Base-by-base conservation (phyloP, 2,797 vertebrate species). In the Eulemur mongoz region DNA sequence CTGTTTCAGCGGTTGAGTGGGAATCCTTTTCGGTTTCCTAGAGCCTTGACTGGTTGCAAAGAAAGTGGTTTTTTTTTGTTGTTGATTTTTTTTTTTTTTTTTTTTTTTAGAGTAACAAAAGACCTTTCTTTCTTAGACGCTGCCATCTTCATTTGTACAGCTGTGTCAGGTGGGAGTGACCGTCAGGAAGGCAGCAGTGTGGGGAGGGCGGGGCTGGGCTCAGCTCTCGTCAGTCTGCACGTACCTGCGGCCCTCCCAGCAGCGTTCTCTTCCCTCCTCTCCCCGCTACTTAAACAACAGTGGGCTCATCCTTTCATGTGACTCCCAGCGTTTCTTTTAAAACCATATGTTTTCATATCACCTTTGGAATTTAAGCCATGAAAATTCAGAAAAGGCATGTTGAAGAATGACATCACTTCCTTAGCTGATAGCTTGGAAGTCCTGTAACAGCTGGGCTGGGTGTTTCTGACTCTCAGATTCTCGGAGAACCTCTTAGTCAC, bases 211-310 rank as follows among this genome's bases (percentile, higher is more conserved):
- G 52, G 57, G 57, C 57, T 25, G 23, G 22, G 57, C 23, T 59
- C 57, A 5, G 57, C 23, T 12, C 57, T 2, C 1, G 1, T 12
- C 57, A 5, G 57, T 59, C 61, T 63, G 7, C 17, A 35, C 32
- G 1, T 1, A n/a, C 63, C 32, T 65, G 32, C 8, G 25, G 54
- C 54, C 63, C 63, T 35, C 17, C 63, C 17, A n/a, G 63, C 57
- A 27, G 40, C 61, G 14, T 1, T 63, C 30, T 63, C 4, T 27
- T 4, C 3, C 2, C 20, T 30, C 25, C 45, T 2, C 6, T 45
- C 10, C 52, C 11, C 7, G 2, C 0, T 0, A n/a, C 69, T 14
- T 5, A 11, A 4, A 59, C 10, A 59, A 50, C 11, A 30, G 3
- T 63, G 48, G 14, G 17, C 23, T 38, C 22, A 9, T 22, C 15